Evolutionary conservation across 2,113 vertebrate species (phyloP).

Genomic region (human (Homo sapiens)): GRCh38 chr5:139457001-139457500

Average conservation of each 20-base stretch:
- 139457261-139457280: neutral
- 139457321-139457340: neutral
- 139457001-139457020: neutral
- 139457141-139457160: neutral
- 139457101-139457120: neutral
- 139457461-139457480: neutral
- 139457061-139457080: neutral
- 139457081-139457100: neutral
- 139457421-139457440: neutral
- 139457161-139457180: neutral
- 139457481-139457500: neutral
- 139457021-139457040: neutral
- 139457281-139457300: neutral
- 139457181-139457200: neutral
- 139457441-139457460: neutral
- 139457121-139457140: neutral
- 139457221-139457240: neutral
- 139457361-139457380: neutral
- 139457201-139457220: neutral
- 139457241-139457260: neutral
- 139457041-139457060: constrained; percentile 29
- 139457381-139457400: neutral
- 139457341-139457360: neutral
- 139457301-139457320: neutral
- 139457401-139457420: neutral